phyloP scores from a whole-genome alignment of 2,797 vertebrate genomes.

The Pangasius djambal region DNA sequence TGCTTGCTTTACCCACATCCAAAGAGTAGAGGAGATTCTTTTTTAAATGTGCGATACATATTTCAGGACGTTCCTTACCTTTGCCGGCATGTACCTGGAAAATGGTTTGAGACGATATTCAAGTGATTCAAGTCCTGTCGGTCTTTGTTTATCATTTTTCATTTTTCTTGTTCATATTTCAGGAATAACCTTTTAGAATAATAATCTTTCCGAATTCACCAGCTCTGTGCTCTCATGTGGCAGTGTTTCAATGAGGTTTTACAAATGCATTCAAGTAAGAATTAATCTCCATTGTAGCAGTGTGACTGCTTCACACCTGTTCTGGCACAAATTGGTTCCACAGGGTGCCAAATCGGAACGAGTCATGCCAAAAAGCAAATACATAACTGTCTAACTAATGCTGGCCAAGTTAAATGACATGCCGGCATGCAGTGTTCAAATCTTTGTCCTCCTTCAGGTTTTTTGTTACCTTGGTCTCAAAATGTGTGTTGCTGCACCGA shows the following conservation, averaged over 20 bases:
- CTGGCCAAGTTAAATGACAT: conserved; percentile 21
- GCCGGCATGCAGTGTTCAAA: background rate
- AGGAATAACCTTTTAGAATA: background rate
- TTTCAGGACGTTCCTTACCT: background rate
- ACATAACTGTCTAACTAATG: conserved; percentile 30
- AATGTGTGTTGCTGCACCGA: background rate
- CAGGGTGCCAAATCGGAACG: conserved; percentile 27
- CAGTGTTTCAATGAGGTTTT: conserved; percentile 20
- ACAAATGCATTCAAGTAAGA: conserved; percentile 7
- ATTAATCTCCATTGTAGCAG: conserved; percentile 29
- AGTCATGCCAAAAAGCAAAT: conserved; percentile 34
- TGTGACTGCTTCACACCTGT: conserved; percentile 35
- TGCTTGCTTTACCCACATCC: background rate
- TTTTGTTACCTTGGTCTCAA: background rate
- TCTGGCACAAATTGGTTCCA: conserved; percentile 19
- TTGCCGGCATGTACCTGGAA: background rate
- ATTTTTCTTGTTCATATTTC: conserved; percentile 25
- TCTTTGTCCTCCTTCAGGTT: background rate
- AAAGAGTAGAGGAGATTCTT: background rate
- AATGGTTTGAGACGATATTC: conserved; percentile 1
- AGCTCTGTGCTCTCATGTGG: background rate
- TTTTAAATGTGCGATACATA: conserved; percentile 16
- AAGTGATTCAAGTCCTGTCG: background rate
- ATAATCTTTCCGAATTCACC: background rate
- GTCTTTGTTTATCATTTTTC: conserved; percentile 8